Base-by-base conservation (phyloP, 1,140 invertebrate species). In the Eulimnadia texana region DNA sequence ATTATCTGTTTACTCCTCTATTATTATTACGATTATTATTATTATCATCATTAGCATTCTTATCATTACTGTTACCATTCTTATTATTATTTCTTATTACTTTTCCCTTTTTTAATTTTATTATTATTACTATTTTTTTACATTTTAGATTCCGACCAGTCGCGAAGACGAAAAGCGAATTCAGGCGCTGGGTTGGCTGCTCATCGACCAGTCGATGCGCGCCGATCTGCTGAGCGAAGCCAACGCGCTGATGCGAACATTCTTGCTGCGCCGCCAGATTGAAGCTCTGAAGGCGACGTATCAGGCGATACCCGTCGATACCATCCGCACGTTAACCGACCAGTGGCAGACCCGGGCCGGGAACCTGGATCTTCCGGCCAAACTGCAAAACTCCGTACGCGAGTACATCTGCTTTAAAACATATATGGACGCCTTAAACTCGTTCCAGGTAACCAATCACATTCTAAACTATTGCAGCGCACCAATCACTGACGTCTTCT, bases 231-330 rank as follows among this genome's bases (percentile, higher is more conserved):
- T 96, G 3, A 84, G 83, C 76, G 84, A 94, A 70, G 84, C 85
- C 1, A 95, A 95, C 78, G 83, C 88, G n/a, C 79, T 95, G 64
- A 86, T 94, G 67, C 81, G 90, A 62, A 80, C 79, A 50, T 94
- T 94, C 71, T 71, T 93, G 54, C 79, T 76, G 2, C 71, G 78
- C 51, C 75, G 77, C 1, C 85, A 84, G 70, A 68, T 84, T 28
- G 80, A 82, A 67, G 84, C 85, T 61, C 27, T 57, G 1, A 57
- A 57, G 22, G 16, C 33, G 2, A 33, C 55, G 66, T 72, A 70
- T 23, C 54, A 78, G 74, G 71, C 33, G 27, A 54, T 84, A 19
- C 82, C 82, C 6, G 27, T 67, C 3, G 81, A 86, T 72, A 76
- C 82, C 2, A 76, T 87, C n/a, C 77, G 80, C 63, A 69, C 79